Percentiles rank a stretch among this genome's conserved stretches.
Conservation (phyloP, 2,797 vertebrate species). For the Prunella strophiata region DNA sequence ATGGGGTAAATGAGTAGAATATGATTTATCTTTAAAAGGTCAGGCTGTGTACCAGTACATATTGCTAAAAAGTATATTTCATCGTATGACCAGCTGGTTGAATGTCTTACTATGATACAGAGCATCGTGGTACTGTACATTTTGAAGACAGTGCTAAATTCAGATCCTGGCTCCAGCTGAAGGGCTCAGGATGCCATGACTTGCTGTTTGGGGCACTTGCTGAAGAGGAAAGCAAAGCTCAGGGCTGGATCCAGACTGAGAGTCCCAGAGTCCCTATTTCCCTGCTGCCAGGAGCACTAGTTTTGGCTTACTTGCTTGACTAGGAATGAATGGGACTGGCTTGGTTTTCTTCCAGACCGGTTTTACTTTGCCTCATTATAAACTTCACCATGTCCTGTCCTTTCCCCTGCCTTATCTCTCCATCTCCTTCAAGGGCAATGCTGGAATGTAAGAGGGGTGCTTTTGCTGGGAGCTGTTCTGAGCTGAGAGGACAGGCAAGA, state of each 20-base stretch:
- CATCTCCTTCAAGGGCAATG: background rate
- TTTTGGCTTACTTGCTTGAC: background rate
- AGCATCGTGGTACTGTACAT: background rate
- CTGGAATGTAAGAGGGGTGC: background rate
- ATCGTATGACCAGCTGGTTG: background rate
- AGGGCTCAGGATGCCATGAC: background rate
- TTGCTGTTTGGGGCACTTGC: background rate
- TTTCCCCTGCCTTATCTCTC: constrained; percentile 12
- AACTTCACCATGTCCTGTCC: background rate
- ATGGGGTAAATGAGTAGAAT: background rate
- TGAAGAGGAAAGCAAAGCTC: background rate
- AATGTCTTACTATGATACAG: background rate
- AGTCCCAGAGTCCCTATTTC: background rate
- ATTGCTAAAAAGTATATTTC: constrained; percentile 24
- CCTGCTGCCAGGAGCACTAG: background rate
- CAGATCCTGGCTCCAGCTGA: background rate
- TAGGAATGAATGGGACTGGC: background rate
- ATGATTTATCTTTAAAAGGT: background rate
- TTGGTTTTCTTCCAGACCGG: background rate
- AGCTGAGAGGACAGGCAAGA: background rate
- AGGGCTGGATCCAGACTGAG: background rate
- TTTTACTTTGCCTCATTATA: constrained; percentile 1
- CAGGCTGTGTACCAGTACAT: background rate
- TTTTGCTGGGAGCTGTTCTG: constrained; percentile 1
- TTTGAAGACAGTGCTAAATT: background rate